Evolutionary conservation across 1,140 invertebrate genomes (phyloP).

Genomic region (Drosophila navojoa): DNA sequence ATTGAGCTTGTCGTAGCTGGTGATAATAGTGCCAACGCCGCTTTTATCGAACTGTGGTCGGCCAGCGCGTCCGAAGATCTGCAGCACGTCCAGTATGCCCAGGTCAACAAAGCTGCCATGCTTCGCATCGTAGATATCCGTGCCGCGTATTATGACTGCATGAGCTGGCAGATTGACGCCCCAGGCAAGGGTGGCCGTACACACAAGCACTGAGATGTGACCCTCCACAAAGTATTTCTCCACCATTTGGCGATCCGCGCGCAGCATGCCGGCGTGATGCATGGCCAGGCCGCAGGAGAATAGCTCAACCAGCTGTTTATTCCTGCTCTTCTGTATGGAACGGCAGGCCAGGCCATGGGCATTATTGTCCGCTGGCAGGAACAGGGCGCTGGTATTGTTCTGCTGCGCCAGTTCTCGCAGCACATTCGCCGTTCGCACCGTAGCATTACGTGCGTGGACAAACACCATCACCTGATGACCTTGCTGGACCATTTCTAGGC

Average conservation of each 20-base stretch:
- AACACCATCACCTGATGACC: constrained; percentile 99
- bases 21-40: constrained; percentile 98
- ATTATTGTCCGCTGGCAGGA: constrained; percentile 87
- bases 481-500: constrained; percentile 92
- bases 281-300: constrained; percentile 95
- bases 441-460: constrained; percentile 98
- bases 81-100: constrained; percentile 98
- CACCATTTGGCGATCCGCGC: constrained; percentile 87
- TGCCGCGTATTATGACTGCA: constrained; percentile 97
- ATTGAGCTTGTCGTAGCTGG: constrained; percentile 94
- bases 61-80: constrained; percentile 99
- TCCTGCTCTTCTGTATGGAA: constrained; percentile 88
- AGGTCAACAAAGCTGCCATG: constrained; percentile 97
- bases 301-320: constrained; percentile 91
- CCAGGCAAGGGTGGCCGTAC: constrained; percentile 99
- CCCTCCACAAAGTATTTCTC: constrained; percentile 96
- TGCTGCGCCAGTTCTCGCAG: constrained; percentile 91
- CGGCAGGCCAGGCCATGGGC: constrained; percentile 87
- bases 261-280: constrained; percentile 95
- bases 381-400: constrained; percentile 89
- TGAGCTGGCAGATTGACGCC: constrained; percentile 99
- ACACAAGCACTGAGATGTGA: constrained; percentile 96
- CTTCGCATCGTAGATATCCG: constrained; percentile 98
- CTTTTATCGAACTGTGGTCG: constrained; percentile 96
- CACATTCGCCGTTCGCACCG: constrained; percentile 92